Base-by-base conservation (phyloP, 2,888 invertebrate species). In the Periphyllus acericola region DNA sequence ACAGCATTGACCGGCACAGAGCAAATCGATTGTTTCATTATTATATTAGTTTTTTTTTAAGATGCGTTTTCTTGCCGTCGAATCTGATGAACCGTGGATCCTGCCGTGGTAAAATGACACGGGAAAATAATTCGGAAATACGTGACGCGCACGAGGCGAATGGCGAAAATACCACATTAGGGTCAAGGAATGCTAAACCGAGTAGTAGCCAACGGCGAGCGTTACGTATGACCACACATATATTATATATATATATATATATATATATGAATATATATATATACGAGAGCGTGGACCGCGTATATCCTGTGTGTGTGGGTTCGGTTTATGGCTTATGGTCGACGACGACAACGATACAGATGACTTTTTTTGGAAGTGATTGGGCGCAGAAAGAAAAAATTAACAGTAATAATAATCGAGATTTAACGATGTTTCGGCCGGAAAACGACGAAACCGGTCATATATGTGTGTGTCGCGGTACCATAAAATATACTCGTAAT, bases 181-280 rank as follows among this genome's bases (percentile, higher is more conserved):
- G 86, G 86, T 86, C 86, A 79, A 86, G 52, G 79, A 86, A 84
- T 84, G 46, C 71, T 71, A 46, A 71, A 82, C 32, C 29, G 46
- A 71, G 82, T 32, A 71, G 71, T 80, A 19, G 55, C 52, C 82
- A 36, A 29, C 60, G 60, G 83, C 40, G 66, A 17, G 66, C 66
- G 72, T 66, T 60, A 60, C 60, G 25, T 60, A 60, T 60, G 60
- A 60, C 32, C 83, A 60, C 25, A 71, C 71, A 32, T 68, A 21
- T n/a, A n/a, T 75, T 34, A 79, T n/a, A n/a, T n/a, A n/a, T n/a
- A n/a, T n/a, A n/a, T n/a, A n/a, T n/a, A n/a, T n/a, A n/a, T n/a
- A n/a, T n/a, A n/a, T n/a, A n/a, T n/a, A n/a, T n/a, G n/a, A n/a
- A n/a, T n/a, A n/a, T n/a, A n/a, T 19, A 68, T 21, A 68, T 21